A percentile compares a stretch with the other conserved stretches of the same genome.
phyloP scores from a whole-genome alignment of 2,888 invertebrate genomes.

The Toxonevra muliebris region DNA sequence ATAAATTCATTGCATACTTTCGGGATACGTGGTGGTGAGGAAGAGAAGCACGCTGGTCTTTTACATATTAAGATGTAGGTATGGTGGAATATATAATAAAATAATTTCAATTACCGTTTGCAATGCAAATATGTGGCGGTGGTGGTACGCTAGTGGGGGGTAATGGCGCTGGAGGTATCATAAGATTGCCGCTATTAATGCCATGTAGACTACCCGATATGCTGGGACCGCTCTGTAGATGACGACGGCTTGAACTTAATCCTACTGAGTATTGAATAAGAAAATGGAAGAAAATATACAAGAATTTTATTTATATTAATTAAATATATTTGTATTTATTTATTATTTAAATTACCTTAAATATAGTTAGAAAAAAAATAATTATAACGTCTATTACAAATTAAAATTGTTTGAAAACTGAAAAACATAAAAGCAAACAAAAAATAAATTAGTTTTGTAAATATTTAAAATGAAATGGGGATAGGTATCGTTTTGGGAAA shows the following conservation, averaged over 20 bases:
- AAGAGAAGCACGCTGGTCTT: too few relatives aligned
- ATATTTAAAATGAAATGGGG: too few relatives aligned
- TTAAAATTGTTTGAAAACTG: conserved; percentile 44
- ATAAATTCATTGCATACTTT: too few relatives aligned
- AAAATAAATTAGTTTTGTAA: neutral
- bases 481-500: too few relatives aligned
- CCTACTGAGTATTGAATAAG: conserved; percentile 46
- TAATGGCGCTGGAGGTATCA: conserved; percentile 65
- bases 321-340: conserved; percentile 16
- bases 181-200: conserved; percentile 62
- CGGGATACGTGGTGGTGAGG: too few relatives aligned
- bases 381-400: too few relatives aligned
- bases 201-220: conserved; percentile 65
- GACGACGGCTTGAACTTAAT: conserved; percentile 65
- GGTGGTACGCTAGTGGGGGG: conserved; percentile 65
- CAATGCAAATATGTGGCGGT: conserved; percentile 64
- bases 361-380: conserved; percentile 14
- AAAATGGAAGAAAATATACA: too few relatives aligned
- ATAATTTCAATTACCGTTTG: conserved; percentile 41
- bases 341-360: conserved; percentile 7
- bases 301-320: conserved; percentile 1
- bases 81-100: too few relatives aligned
- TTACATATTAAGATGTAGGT: too few relatives aligned
- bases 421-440: conserved; percentile 32
- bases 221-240: conserved; percentile 64